A percentile compares a stretch with the other conserved stretches of the same genome.
These are phyloP conservation scores for Baryphthengus martii DNA, from an alignment of 2,113 vertebrate species.

Conservation along the genomic window DNA sequence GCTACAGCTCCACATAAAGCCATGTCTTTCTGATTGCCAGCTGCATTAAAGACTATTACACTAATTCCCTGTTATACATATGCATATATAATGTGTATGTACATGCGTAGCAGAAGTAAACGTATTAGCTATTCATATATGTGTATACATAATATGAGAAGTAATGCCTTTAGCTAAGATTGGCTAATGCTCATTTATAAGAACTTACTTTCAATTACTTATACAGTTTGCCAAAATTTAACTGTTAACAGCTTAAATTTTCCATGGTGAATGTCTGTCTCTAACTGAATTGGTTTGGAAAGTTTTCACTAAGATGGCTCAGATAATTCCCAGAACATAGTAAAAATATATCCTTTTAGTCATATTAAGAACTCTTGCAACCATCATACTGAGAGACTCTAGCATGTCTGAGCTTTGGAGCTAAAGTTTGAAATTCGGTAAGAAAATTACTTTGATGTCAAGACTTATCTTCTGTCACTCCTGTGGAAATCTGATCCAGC, in stretches of 20 bases:
- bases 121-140: background rate
- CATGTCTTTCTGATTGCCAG: background rate
- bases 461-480: slow-evolving; percentile 23
- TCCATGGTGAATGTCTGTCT: background rate
- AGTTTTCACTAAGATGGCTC: background rate
- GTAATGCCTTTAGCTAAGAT: slow-evolving; percentile 1
- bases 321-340: background rate
- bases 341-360: background rate
- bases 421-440: background rate
- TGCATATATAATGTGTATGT: background rate
- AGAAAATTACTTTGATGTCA: slow-evolving; percentile 40
- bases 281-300: background rate
- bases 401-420: background rate
- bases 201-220: background rate
- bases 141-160: background rate
- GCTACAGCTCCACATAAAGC: background rate
- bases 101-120: background rate
- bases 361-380: background rate
- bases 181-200: background rate
- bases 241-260: slow-evolving; percentile 14
- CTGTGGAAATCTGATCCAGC: slow-evolving; percentile 23
- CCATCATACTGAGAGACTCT: background rate
- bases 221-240: background rate
- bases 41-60: slow-evolving; percentile 7
- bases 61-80: slow-evolving; percentile 14